phyloP scores from a whole-genome alignment of 2,113 vertebrate species.

The Hassar affinis region DNA sequence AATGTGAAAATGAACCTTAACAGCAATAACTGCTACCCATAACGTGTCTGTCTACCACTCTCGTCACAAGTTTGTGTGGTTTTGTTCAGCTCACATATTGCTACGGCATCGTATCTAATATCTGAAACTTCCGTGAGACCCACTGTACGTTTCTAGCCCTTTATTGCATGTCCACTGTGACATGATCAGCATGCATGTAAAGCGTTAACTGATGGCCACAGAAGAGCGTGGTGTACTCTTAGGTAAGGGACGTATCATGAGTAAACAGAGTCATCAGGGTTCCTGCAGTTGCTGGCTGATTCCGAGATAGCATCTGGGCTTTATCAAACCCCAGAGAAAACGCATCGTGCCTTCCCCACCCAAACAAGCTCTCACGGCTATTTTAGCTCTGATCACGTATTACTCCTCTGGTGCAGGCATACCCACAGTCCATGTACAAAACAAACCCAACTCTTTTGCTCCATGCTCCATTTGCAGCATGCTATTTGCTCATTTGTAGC shows the following conservation, averaged over 20 bases:
- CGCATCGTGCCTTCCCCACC: conserved; percentile 37
- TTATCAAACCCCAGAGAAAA: conserved; percentile 53
- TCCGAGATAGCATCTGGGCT: conserved; percentile 34
- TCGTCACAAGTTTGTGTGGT: not conserved
- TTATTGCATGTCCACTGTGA: not conserved
- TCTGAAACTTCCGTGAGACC: not conserved
- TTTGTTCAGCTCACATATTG: not conserved
- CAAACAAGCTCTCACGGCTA: conserved; percentile 47
- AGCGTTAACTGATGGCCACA: not conserved
- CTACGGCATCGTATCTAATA: not conserved
- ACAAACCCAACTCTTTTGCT: not conserved
- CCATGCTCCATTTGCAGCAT: not conserved
- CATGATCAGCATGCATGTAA: not conserved
- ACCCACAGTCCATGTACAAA: not conserved
- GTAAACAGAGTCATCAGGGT: conserved; percentile 35
- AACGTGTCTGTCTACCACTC: not conserved
- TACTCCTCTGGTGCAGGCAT: not conserved
- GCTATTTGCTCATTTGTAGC: not conserved
- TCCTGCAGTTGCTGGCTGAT: conserved; percentile 10
- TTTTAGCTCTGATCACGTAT: conserved; percentile 35
- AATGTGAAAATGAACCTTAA: not conserved
- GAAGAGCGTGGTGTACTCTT: conserved; percentile 15
- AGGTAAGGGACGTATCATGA: not conserved
- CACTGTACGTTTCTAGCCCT: not conserved
- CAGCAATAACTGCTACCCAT: not conserved